These are phyloP conservation scores for Neoascia interrupta DNA, from an alignment of 2,888 invertebrate species.

Conservation along the genomic window DNA sequence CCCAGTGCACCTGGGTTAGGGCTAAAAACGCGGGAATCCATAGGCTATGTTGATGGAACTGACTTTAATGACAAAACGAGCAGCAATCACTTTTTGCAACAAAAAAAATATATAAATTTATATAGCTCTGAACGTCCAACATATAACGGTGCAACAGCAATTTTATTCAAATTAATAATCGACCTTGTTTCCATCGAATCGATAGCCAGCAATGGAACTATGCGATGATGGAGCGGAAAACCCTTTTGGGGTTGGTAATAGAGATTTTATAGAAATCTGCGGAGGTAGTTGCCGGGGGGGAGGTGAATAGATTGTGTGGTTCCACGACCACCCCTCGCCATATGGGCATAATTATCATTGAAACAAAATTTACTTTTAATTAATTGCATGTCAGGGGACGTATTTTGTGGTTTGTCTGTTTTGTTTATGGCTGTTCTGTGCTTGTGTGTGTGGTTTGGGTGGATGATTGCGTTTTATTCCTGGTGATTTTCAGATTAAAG, in stretches of 20 bases:
- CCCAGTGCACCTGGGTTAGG: not conserved
- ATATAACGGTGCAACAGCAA: constrained; percentile 33
- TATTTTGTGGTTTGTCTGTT: constrained; percentile 55
- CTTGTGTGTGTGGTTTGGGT: constrained; percentile 10
- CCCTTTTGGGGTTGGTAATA: constrained; percentile 31
- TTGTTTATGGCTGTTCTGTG: constrained; percentile 17
- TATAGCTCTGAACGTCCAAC: constrained; percentile 17
- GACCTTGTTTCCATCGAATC: constrained; percentile 60
- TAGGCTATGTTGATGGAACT: no score
- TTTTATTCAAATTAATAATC: constrained; percentile 63
- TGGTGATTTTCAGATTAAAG: no score
- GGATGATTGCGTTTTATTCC: not conserved
- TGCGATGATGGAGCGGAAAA: constrained; percentile 14
- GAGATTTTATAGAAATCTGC: constrained; percentile 32
- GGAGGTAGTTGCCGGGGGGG: constrained; percentile 7
- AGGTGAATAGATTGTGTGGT: constrained; percentile 30
- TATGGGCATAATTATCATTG: constrained; percentile 59
- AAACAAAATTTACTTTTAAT: constrained; percentile 65
- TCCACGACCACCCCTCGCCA: constrained; percentile 47
- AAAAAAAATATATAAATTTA: constrained; percentile 3
- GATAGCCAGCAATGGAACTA: constrained; percentile 34
- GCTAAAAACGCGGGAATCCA: no score
- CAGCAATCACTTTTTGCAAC: constrained; percentile 34
- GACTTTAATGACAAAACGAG: constrained; percentile 6
- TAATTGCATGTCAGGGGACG: constrained; percentile 59